Base-by-base conservation (phyloP, 2,113 vertebrate species). In the Haplochromis vanheusdeni region DNA sequence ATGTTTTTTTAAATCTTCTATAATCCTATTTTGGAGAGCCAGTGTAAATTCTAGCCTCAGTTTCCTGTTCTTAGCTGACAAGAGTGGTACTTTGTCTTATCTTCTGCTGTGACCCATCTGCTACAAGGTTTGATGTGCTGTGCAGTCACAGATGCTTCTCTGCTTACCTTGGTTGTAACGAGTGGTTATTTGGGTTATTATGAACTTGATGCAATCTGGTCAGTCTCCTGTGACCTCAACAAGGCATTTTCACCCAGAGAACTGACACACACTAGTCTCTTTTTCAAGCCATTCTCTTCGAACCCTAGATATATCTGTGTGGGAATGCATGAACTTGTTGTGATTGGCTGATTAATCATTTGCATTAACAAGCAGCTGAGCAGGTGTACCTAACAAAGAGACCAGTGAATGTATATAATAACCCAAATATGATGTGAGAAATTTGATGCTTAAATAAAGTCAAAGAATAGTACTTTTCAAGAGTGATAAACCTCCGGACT, bases 401-500 rank as follows among this genome's bases (percentile, higher is more conserved):
- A 26, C 14, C 37, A 17, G 70, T 12, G 9, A 47, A 45, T 47
- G 40, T 47, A 47, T 47, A 19, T 47, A 42, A 45, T 73, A 73
- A 17, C 37, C 35, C n/a, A 42, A 21, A 42, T 21, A 70, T 21
- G 1, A 37, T n/a, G 7, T 6, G 5, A 68, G 19, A 45, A 2
- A 49, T 28, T 31, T 77, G 6, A 47, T 47, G 23, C 11, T 47
- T 26, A 47, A 45, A 47, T 75, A 17, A 73, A 47, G 14, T 47
- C 40, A 47, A 17, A 6, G 9, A 73, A 26, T 26, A 10, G 14
- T 17, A 7, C 14, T 17, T 75, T 75, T 70, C 65, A 42, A 70
- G n/a, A 70, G 65, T 23, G 35, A 0, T 23, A 70, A 70, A 40
- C n/a, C 1, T 1, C 19, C 0, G 2, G 19, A 21, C 62, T 40